Evolutionary conservation across 2,113 vertebrate species (phyloP), one percentile per base, ranked within the genome.

Genomic region (Saguinus imperator): DNA sequence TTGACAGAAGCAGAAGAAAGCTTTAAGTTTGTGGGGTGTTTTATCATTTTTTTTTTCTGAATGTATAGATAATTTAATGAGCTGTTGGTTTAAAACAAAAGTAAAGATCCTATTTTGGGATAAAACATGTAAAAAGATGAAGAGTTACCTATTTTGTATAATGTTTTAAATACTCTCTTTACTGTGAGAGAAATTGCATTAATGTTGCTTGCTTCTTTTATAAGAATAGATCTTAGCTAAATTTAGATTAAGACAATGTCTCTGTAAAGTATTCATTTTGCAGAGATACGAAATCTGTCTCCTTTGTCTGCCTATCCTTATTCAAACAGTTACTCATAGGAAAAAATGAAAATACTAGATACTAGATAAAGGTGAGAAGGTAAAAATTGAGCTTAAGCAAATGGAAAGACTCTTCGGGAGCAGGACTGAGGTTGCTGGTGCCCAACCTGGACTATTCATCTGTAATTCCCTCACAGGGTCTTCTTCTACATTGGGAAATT

Each of bases 31-130:
- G 5, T 64, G 61, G 61, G 12, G 6, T 37, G 25, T 9, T 3
- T 52, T 70, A 52, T 48, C 25, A 50, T 84, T 94, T 70, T 85
- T 95, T 85, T 95, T 86, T 75, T 68, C 70, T 80, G 23, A 25
- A 92, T 72, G 27, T 73, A 45, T 12, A 91, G 48, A 83, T 50
- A 91, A 11, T 43, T 87, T 61, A 48, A 45, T 3, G 1, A 20
- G 29, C 0, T 37, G 77, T 82, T 48, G 17, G 14, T 76, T 89
- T 66, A 66, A 57, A 89, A 89, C 81, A 37, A 61, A 90, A 91
- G 23, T 9, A 77, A 83, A 87, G 13, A 72, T 40, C 3, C 40
- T 58, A 48, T 58, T 86, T 57, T 85, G 73, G 18, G 43, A 90
- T 37, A 4, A 75, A 86, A 55, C 13, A 20, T 88, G 13, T 76